These are phyloP conservation scores for Agrotis exclamationis DNA, from an alignment of 2,888 invertebrate genomes.

Conservation along the genomic window DNA sequence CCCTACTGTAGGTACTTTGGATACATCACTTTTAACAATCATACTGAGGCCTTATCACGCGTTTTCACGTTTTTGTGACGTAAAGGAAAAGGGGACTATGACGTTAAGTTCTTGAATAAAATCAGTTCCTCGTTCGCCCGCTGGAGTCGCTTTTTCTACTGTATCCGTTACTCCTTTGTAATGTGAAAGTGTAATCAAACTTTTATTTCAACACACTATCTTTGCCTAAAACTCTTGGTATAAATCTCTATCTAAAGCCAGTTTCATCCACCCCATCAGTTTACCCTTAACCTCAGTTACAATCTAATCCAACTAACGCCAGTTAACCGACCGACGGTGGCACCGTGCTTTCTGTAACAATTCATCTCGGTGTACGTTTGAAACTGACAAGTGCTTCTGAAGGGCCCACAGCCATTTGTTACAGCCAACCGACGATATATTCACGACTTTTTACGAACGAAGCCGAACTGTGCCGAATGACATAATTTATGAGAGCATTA, in stretches of 20 bases:
- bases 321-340: slow-evolving; percentile 56
- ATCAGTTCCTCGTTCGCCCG: too few relatives aligned
- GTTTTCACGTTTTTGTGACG: too few relatives aligned
- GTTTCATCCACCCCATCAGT: neutral
- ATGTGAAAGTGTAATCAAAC: too few relatives aligned
- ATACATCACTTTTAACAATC: too few relatives aligned
- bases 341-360: slow-evolving; percentile 66
- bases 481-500: slow-evolving; percentile 64
- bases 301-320: slow-evolving; percentile 32
- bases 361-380: slow-evolving; percentile 76
- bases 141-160: too few relatives aligned
- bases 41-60: too few relatives aligned
- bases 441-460: slow-evolving; percentile 69
- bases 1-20: too few relatives aligned
- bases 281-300: neutral
- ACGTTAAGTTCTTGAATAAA: too few relatives aligned
- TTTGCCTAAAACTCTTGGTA: too few relatives aligned
- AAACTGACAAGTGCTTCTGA: slow-evolving; percentile 73
- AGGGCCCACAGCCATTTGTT: slow-evolving; percentile 72
- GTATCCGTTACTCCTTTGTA: too few relatives aligned
- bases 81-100: too few relatives aligned
- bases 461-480: slow-evolving; percentile 53
- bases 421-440: slow-evolving; percentile 71
- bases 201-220: too few relatives aligned
- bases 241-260: neutral